Conservation (phyloP, 1,140 invertebrate genomes). For the Bradysia coprophila region DNA sequence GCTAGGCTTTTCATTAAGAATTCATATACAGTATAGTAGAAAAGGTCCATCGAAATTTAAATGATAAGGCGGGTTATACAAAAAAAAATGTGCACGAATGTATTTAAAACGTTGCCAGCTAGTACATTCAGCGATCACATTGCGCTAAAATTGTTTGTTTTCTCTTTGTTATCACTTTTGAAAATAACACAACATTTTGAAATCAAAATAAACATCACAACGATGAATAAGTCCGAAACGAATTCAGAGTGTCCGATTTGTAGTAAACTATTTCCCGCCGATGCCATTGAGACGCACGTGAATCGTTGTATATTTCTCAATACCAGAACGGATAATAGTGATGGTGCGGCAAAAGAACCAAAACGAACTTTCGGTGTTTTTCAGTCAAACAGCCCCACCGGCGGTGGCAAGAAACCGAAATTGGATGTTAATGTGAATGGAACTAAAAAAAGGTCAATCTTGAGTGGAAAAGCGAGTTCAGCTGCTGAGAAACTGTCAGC, state of each 20-base stretch:
- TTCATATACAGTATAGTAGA: too few relatives aligned
- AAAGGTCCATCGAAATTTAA: too few relatives aligned
- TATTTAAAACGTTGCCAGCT: too few relatives aligned
- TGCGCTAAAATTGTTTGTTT: too few relatives aligned
- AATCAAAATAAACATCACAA: too few relatives aligned
- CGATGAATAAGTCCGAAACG: background rate
- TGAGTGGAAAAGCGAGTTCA: conserved; percentile 1
- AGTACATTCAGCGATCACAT: too few relatives aligned
- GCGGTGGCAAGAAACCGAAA: conserved; percentile 10
- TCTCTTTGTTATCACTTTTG: too few relatives aligned
- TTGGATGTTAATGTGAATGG: conserved; percentile 8
- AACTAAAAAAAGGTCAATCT: conserved; percentile 6
- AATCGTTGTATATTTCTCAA: conserved; percentile 48
- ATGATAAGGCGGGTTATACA: too few relatives aligned
- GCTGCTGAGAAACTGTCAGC: conserved; percentile 1
- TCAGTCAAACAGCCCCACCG: conserved; percentile 13
- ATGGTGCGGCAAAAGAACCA: conserved; percentile 10
- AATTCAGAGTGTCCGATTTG: conserved; percentile 33
- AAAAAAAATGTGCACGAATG: too few relatives aligned
- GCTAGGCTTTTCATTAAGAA: too few relatives aligned
- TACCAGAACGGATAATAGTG: conserved; percentile 17
- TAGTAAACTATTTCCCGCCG: conserved; percentile 23
- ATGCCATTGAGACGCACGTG: conserved; percentile 40
- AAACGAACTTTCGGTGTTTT: conserved; percentile 15
- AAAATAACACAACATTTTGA: too few relatives aligned